Percentiles rank a stretch among this genome's conserved stretches.
These are phyloP conservation scores for Eupeodes luniger DNA, from an alignment of 2,888 invertebrate genomes.

Conservation along the genomic window DNA sequence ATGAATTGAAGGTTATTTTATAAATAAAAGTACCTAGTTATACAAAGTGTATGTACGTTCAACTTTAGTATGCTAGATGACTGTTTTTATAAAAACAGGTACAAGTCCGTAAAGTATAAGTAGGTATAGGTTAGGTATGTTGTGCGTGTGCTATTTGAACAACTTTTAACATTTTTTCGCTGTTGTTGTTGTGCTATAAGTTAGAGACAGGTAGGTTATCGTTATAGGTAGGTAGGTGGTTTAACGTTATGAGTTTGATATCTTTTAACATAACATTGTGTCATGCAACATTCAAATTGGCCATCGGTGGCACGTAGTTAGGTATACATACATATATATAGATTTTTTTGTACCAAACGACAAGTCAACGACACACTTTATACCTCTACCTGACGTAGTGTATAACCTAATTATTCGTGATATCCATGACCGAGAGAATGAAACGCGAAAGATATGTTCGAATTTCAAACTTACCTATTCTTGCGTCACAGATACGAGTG, in stretches of 20 bases:
- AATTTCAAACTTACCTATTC: neutral
- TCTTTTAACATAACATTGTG: slow-evolving; percentile 72
- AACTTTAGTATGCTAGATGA: slow-evolving; percentile 44
- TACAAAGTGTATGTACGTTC: slow-evolving; percentile 44
- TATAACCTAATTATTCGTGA: slow-evolving; percentile 59
- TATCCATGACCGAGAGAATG: slow-evolving; percentile 38
- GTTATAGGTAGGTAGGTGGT: slow-evolving; percentile 44
- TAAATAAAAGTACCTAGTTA: slow-evolving; percentile 14
- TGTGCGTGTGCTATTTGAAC: slow-evolving; percentile 27
- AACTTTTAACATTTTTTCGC: slow-evolving; percentile 25
- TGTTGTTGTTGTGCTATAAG: neutral
- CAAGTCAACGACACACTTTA: slow-evolving; percentile 57
- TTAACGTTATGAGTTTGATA: slow-evolving; percentile 48
- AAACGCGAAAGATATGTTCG: slow-evolving; percentile 19
- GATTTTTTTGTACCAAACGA: slow-evolving; percentile 5
- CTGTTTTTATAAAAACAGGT: slow-evolving; percentile 51
- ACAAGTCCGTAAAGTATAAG: slow-evolving; percentile 26
- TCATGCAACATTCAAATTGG: slow-evolving; percentile 69
- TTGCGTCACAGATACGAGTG: slow-evolving; percentile 42
- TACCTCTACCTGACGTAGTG: slow-evolving; percentile 47
- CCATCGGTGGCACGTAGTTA: slow-evolving; percentile 53
- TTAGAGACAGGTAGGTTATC: slow-evolving; percentile 52
- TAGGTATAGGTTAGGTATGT: neutral
- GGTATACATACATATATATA: neutral
- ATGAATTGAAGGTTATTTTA: slow-evolving; percentile 68